phyloP scores from a whole-genome alignment of 2,888 invertebrate species.

The Schizotus pectinicornis region DNA sequence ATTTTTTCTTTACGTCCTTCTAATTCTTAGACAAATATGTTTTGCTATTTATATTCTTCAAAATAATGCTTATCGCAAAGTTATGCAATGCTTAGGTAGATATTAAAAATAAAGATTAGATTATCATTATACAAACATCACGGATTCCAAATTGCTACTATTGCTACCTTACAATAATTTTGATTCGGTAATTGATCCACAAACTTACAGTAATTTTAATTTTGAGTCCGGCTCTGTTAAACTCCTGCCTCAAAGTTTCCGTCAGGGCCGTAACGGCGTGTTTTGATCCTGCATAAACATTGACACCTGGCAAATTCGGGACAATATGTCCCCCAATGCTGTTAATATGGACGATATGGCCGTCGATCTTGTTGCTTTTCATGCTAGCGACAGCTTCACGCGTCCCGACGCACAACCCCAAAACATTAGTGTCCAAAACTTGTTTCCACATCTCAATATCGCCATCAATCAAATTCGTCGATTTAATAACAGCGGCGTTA shows the following conservation, averaged over 20 bases:
- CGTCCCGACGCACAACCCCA: conserved; percentile 13
- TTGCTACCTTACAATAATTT: too few relatives aligned
- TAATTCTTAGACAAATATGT: too few relatives aligned
- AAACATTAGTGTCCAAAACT: conserved; percentile 26
- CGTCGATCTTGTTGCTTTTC: conserved; percentile 11
- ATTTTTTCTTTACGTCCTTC: too few relatives aligned
- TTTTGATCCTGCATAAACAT: conserved; percentile 17
- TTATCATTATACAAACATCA: too few relatives aligned
- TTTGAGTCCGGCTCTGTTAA: not conserved
- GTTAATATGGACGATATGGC: conserved; percentile 27
- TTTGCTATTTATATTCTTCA: too few relatives aligned
- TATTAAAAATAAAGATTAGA: too few relatives aligned
- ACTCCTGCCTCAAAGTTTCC: conserved; percentile 9
- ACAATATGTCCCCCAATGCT: conserved; percentile 17
- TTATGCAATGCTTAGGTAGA: too few relatives aligned
- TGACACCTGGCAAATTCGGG: not conserved
- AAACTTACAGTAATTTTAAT: conserved; percentile 20
- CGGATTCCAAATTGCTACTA: too few relatives aligned
- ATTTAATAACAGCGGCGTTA: conserved; percentile 8
- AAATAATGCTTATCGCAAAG: too few relatives aligned
- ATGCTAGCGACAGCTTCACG: conserved; percentile 24
- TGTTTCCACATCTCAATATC: conserved; percentile 31
- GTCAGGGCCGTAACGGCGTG: conserved; percentile 12
- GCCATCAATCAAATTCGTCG: conserved; percentile 28
- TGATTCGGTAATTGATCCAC: too few relatives aligned